These are phyloP conservation scores for Polymixis lichenea DNA, from an alignment of 2,888 invertebrate species.

Conservation along the genomic window DNA sequence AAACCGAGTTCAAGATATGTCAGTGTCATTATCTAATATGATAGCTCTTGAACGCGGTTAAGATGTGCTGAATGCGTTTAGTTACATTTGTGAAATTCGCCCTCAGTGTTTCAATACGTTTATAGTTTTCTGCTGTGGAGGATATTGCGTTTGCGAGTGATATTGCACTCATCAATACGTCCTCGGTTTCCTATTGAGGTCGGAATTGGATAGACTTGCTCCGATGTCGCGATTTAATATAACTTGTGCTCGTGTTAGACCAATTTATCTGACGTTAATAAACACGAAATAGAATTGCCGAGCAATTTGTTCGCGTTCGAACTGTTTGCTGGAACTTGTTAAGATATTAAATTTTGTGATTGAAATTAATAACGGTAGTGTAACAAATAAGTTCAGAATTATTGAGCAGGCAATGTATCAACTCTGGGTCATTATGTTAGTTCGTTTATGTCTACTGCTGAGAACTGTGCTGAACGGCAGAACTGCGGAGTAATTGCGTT, in stretches of 20 bases:
- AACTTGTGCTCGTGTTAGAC: slow-evolving; percentile 53
- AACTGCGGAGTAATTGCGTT: too few species aligned
- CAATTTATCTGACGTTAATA: slow-evolving; percentile 50
- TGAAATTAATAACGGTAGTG: slow-evolving; percentile 7
- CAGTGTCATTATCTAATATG: neutral
- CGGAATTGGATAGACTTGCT: slow-evolving; percentile 64
- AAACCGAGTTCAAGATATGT: neutral
- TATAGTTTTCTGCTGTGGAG: slow-evolving; percentile 38
- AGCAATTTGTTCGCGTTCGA: slow-evolving; percentile 30
- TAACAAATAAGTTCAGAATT: neutral
- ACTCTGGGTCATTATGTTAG: neutral
- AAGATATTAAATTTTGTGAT: slow-evolving; percentile 1
- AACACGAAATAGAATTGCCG: slow-evolving; percentile 33
- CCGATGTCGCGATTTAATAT: slow-evolving; percentile 60
- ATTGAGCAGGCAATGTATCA: neutral
- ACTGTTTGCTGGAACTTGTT: slow-evolving; percentile 13
- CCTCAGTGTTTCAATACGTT: slow-evolving; percentile 33
- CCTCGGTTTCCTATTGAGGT: slow-evolving; percentile 68
- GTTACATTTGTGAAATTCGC: neutral
- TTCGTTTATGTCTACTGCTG: neutral
- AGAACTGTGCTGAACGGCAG: neutral
- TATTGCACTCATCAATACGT: slow-evolving; percentile 70
- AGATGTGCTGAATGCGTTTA: neutral
- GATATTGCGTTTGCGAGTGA: slow-evolving; percentile 69
- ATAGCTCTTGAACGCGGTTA: neutral